These are phyloP conservation scores for Echeneis naucrates DNA, from an alignment of 2,797 vertebrate species.

Conservation along the genomic window DNA sequence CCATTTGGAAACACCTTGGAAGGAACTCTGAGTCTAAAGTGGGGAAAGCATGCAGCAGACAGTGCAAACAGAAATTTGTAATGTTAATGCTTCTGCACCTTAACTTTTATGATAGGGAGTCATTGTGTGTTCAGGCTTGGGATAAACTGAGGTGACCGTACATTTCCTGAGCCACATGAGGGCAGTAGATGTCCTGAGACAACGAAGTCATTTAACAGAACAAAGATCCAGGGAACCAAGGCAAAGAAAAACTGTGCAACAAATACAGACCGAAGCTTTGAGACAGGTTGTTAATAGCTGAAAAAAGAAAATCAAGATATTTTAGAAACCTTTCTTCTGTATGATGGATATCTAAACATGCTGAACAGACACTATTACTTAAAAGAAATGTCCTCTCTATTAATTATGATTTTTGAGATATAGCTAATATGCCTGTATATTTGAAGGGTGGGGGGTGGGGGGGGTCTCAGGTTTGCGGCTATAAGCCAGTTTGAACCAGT, in stretches of 20 bases:
- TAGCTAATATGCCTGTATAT: conserved; percentile 17
- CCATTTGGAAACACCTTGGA: not conserved
- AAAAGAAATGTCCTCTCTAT: conserved; percentile 21
- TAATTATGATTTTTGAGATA: conserved; percentile 59
- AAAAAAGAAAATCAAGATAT: conserved; percentile 24
- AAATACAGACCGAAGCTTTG: conserved; percentile 44
- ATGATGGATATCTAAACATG: conserved; percentile 49
- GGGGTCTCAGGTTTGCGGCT: conserved; percentile 18
- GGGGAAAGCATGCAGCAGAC: no score
- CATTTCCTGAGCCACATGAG: conserved; percentile 62
- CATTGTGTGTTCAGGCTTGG: not conserved
- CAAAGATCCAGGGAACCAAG: conserved; percentile 38
- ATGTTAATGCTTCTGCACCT: not conserved
- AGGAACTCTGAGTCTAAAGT: no score
- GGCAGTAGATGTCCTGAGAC: conserved; percentile 68
- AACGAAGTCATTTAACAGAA: conserved; percentile 19
- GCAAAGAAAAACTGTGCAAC: conserved; percentile 48
- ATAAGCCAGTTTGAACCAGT: conserved; percentile 37
- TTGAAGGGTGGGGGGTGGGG: not conserved
- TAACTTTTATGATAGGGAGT: not conserved
- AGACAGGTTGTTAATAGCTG: conserved; percentile 28
- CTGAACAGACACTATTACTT: conserved; percentile 49
- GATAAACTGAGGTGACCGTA: no score
- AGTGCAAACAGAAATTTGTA: no score
- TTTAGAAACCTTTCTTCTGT: conserved; percentile 27